These are phyloP conservation scores for Spea bombifrons DNA, from an alignment of 2,113 vertebrate species.

Conservation along the genomic window DNA sequence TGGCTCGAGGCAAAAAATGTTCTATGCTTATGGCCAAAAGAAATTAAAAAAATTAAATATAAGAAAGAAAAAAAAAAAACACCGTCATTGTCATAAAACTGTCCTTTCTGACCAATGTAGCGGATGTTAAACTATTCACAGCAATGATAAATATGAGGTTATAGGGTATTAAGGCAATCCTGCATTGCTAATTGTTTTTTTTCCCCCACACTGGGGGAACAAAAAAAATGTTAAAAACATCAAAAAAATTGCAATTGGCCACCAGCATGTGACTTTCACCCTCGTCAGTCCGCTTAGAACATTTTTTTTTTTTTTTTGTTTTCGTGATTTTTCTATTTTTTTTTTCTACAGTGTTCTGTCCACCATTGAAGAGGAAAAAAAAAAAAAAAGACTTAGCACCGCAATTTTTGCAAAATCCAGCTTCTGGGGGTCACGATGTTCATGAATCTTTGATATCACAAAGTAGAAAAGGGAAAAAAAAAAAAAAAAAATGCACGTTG, in stretches of 20 bases:
- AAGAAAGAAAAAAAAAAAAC: background rate
- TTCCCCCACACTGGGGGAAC: background rate
- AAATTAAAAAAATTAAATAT: too few relatives aligned
- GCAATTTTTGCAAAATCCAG: background rate
- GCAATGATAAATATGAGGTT: background rate
- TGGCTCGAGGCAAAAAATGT: too few relatives aligned
- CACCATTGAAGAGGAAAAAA: background rate
- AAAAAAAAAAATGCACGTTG: background rate
- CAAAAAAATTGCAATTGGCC: background rate
- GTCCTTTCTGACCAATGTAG: background rate
- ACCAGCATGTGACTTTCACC: background rate
- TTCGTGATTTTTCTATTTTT: too few relatives aligned
- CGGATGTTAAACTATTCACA: background rate
- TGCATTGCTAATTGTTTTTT: background rate
- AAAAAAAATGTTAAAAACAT: background rate
- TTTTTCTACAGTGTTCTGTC: background rate
- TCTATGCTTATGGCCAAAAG: background rate
- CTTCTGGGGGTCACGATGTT: background rate
- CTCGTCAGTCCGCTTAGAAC: background rate
- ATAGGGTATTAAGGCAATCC: slow-evolving; percentile 19
- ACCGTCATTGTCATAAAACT: background rate
- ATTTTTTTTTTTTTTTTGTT: too few relatives aligned
- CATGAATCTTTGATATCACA: background rate
- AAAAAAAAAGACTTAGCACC: background rate
- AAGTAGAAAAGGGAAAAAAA: background rate